phyloP scores from a whole-genome alignment of 2,888 invertebrate genomes.

The Catocala fraxini region DNA sequence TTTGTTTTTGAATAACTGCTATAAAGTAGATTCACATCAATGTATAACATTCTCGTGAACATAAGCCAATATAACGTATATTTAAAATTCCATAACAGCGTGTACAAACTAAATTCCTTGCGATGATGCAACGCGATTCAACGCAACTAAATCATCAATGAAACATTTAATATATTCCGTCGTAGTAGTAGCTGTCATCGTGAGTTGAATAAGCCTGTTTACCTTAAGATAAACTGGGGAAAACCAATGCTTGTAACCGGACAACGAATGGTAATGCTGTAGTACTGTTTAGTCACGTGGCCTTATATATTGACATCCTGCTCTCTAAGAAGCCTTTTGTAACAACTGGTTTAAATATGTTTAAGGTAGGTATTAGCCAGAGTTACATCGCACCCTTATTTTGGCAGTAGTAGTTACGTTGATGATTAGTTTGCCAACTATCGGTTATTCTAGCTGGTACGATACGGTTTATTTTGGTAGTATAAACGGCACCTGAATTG shows the following conservation, averaged over 20 bases:
- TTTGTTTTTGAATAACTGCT: too few species aligned
- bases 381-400: too few species aligned
- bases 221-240: conserved; percentile 49
- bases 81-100: neutral
- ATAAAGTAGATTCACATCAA: too few species aligned
- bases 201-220: conserved; percentile 36
- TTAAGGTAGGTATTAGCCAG: too few species aligned
- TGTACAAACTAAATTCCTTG: neutral
- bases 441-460: too few species aligned
- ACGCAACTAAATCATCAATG: conserved; percentile 2
- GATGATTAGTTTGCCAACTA: too few species aligned
- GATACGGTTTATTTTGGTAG: too few species aligned
- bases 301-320: conserved; percentile 12
- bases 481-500: too few species aligned
- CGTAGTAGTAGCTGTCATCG: conserved; percentile 22
- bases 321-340: neutral
- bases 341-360: too few species aligned
- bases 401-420: too few species aligned
- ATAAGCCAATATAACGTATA: too few species aligned
- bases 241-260: conserved; percentile 52
- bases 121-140: neutral
- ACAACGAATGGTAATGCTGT: conserved; percentile 44
- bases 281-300: conserved; percentile 48
- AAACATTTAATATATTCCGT: conserved; percentile 10
- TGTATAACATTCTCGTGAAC: too few species aligned